These are phyloP conservation scores for Aleiodes testaceus DNA, from an alignment of 2,888 invertebrate species.

Conservation along the genomic window DNA sequence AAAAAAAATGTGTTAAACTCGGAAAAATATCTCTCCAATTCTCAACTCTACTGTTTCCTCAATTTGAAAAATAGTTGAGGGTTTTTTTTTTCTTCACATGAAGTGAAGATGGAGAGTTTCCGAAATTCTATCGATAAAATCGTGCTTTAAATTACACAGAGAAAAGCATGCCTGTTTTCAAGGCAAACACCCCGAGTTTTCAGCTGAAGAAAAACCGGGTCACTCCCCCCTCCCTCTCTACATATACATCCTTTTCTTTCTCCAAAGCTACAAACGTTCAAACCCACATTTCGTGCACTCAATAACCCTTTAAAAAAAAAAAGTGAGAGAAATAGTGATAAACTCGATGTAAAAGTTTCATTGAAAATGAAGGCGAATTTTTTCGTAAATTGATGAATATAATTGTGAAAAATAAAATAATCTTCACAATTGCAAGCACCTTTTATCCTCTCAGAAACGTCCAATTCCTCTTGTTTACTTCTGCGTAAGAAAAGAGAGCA, in stretches of 20 bases:
- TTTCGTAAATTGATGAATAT: constrained; percentile 35
- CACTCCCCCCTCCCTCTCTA: constrained; percentile 41
- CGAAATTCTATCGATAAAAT: constrained; percentile 42
- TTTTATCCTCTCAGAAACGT: constrained; percentile 51
- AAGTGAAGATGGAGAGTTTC: constrained; percentile 37
- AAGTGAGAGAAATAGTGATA: constrained; percentile 31
- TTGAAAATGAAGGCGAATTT: constrained; percentile 30
- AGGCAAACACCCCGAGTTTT: constrained; percentile 52
- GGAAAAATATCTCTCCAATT: constrained; percentile 19
- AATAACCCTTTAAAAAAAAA: constrained; percentile 44
- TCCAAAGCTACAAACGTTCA: constrained; percentile 1
- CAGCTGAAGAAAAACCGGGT: constrained; percentile 49
- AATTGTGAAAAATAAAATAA: constrained; percentile 46
- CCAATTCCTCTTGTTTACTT: constrained; percentile 53
- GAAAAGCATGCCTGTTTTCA: constrained; percentile 50
- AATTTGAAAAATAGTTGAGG: neutral
- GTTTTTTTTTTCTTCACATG: too few species aligned
- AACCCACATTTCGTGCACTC: constrained; percentile 37
- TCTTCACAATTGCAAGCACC: constrained; percentile 43
- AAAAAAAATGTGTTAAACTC: too few species aligned
- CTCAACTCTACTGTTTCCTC: neutral
- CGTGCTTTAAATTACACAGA: constrained; percentile 54
- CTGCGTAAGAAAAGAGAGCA: constrained; percentile 10
- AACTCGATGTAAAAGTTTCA: constrained; percentile 36
- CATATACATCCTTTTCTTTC: neutral